A percentile compares a stretch with the other conserved stretches of the same genome.
These are phyloP conservation scores for Megaceryle maxima DNA, from an alignment of 2,113 vertebrate species.

Conservation along the genomic window DNA sequence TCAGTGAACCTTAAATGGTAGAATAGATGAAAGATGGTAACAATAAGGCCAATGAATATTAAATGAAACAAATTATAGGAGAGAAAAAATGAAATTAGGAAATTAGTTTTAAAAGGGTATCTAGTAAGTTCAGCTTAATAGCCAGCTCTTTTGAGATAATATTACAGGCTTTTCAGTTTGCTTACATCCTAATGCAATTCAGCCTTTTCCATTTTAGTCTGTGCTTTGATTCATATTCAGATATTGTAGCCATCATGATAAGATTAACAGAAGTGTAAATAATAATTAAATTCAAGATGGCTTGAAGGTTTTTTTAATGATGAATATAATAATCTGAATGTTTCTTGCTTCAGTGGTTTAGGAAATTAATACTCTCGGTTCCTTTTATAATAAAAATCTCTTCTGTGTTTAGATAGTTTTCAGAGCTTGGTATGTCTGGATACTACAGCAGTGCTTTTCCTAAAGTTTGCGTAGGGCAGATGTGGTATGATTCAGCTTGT, in stretches of 20 bases:
- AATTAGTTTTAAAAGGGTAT: conserved; percentile 20
- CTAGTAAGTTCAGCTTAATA: conserved; percentile 9
- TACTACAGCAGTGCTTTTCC: neutral
- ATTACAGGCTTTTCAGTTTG: neutral
- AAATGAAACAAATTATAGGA: conserved; percentile 17
- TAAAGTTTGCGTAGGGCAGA: neutral
- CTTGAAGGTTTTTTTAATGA: neutral
- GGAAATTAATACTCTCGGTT: neutral
- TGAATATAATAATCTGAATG: neutral
- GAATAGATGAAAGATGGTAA: conserved; percentile 3
- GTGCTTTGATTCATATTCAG: neutral
- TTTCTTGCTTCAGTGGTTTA: neutral
- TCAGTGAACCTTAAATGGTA: neutral
- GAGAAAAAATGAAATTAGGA: conserved; percentile 26
- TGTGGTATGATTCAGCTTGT: neutral
- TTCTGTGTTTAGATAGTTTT: neutral
- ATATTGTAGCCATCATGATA: neutral
- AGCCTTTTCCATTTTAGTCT: neutral
- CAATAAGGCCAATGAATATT: conserved; percentile 22
- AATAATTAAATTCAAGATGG: neutral
- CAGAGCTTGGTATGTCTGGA: neutral
- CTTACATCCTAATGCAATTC: neutral
- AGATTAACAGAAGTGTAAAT: conserved; percentile 2
- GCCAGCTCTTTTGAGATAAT: neutral
- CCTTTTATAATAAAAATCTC: neutral